Conservation (phyloP, 2,113 vertebrate genomes). For the Lathamus discolor region DNA sequence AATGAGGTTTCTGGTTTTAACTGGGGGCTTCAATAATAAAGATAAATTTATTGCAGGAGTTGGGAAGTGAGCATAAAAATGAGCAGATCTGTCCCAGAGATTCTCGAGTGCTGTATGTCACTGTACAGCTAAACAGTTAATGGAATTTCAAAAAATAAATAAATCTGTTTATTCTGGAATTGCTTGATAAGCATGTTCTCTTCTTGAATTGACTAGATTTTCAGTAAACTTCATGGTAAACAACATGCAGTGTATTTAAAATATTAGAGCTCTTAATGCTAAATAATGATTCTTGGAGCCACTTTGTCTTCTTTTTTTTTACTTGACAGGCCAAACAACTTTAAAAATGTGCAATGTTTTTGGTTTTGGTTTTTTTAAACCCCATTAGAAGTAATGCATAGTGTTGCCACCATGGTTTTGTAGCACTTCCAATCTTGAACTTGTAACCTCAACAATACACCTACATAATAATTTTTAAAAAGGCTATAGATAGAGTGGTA, state of each 20-base stretch:
- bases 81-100: not conserved
- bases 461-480: not conserved
- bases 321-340: not conserved
- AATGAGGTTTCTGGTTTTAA: not conserved
- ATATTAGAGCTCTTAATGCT: not conserved
- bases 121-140: not conserved
- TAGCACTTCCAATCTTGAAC: not conserved
- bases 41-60: not conserved
- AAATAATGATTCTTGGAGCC: not conserved
- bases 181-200: not conserved
- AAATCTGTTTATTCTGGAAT: not conserved
- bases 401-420: not conserved
- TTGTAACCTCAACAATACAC: not conserved
- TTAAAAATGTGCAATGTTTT: not conserved
- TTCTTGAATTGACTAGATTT: not conserved
- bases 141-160: not conserved
- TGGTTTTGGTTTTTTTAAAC: not conserved
- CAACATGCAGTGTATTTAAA: not conserved
- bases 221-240: not conserved
- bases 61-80: not conserved
- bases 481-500: not conserved
- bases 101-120: not conserved
- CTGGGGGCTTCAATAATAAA: not conserved
- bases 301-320: not conserved
- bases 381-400: not conserved